Base-by-base conservation (phyloP, 2,113 vertebrate species). In the Poecile atricapillus region DNA sequence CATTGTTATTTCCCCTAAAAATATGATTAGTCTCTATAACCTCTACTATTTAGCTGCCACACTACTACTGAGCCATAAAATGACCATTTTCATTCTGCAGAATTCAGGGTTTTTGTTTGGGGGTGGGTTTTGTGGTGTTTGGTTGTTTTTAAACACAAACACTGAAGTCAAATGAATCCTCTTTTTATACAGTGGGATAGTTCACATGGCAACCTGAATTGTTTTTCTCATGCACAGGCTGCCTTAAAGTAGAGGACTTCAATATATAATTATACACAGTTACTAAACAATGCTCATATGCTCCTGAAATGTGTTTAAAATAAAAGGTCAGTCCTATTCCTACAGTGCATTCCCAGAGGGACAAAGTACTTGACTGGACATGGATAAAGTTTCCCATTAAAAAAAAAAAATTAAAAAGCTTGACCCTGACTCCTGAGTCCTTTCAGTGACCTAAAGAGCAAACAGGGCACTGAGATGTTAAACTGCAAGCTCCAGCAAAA, bases 31-130 rank as follows among this genome's bases (percentile, higher is more conserved):
- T 31, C 35, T 55, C 43, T 55, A 37, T 44, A 87, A 24, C 11
- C 23, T 50, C 7, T 49, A 8, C 19, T 47, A 23, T 14, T 76
- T 47, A 49, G 12, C 39, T 53, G 67, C n/a, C 17, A 33, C 47
- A 39, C 28, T 8, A 41, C 13, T 12, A 47, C 46, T 41, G 20
- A 37, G 47, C 16, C 27, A 25, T 43, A 46, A 60, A 71, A 30
- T 3, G 2, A 56, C 6, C 18, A 7, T 12, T 81, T 22, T 30
- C 17, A n/a, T 62, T 68, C 37, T 41, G 53, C 63, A 60, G 44
- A 46, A n/a, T 0, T 11, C 16, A 35, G 4, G 4, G 2, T 0
- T 41, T 56, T 62, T 21, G 7, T 47, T n/a, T 44, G 23, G 14
- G 35, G 24, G 28, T 8, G 15, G 18, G 2, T 44, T 87, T 73